Base-by-base conservation (phyloP, 2,797 vertebrate genomes). In the Hippoglossus hippoglossus region DNA sequence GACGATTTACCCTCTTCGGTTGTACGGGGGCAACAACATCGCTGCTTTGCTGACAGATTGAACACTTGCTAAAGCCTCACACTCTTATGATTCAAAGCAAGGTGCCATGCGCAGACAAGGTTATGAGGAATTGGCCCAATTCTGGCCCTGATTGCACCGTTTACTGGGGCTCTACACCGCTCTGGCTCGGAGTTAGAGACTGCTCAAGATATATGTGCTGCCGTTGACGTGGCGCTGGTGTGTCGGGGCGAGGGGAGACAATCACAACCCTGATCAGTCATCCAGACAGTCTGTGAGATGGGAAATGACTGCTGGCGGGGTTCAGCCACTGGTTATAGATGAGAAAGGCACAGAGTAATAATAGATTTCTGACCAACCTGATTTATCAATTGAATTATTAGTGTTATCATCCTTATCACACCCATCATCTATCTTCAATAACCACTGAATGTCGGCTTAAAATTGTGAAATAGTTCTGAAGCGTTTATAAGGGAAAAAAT, bases 121-220 rank as follows among this genome's bases (percentile, higher is more conserved):
- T 92, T 90, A 90, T 94, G 93, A 94, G 81, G 81, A 91, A 94
- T 94, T 89, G 88, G 85, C 75, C 87, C 92, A 90, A 92, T 94
- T 91, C 83, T 77, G 73, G 71, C 21, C 24, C 82, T 92, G 93
- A 94, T 93, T 93, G 90, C 91, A 81, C 84, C 90, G 75, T 93
- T 93, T 93, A 92, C 89, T 71, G 83, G 67, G 70, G 77, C 74
- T 82, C 78, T 52, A 57, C 87, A 83, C 77, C 75, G 74, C 85
- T 83, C 77, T 47, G 80, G 83, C 85, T 86, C 12, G 53, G 79
- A 82, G 83, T 85, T 85, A 63, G 78, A 71, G 91, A 81, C 83
- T 71, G 77, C 88, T 90, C 80, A 84, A 92, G 90, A 92, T 91
- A 86, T 92, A 90, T 92, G 92, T 86, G 77, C 83, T 73, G 68